Percentiles rank a stretch among this genome's conserved stretches.
phyloP scores from a whole-genome alignment of 37 sponge, comb jelly and placozoan species.

The Haliclona indistincta region DNA sequence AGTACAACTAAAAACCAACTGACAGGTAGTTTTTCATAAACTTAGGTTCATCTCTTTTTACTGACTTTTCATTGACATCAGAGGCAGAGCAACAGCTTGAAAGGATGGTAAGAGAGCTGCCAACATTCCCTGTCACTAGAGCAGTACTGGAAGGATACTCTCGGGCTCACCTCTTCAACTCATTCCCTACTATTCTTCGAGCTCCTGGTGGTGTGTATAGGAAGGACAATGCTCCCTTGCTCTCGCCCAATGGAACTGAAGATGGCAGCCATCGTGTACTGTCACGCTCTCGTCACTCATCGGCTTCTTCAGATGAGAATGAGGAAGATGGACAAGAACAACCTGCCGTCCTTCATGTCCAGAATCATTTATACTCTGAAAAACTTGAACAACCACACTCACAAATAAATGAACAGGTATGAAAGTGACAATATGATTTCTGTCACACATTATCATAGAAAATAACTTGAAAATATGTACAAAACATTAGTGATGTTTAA shows the following conservation, averaged over 20 bases:
- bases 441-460: no score
- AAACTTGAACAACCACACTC: no score
- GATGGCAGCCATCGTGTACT: no score
- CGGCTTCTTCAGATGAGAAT: neutral
- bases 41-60: no score
- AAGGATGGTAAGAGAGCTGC: neutral
- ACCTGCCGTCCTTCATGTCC: neutral
- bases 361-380: no score
- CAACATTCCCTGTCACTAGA: neutral
- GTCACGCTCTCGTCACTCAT: no score
- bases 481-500: no score
- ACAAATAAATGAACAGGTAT: no score
- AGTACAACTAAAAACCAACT: neutral
- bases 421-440: no score
- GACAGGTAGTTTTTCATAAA: neutral
- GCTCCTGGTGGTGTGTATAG: neutral
- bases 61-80: no score
- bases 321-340: neutral
- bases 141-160: neutral
- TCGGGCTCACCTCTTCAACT: neutral
- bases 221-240: neutral
- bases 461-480: no score
- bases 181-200: neutral
- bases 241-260: no score
- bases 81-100: neutral